A percentile compares a stretch with the other conserved stretches of the same genome.
Conservation (phyloP, 2,113 vertebrate genomes). For the Corythaixoides concolor region DNA sequence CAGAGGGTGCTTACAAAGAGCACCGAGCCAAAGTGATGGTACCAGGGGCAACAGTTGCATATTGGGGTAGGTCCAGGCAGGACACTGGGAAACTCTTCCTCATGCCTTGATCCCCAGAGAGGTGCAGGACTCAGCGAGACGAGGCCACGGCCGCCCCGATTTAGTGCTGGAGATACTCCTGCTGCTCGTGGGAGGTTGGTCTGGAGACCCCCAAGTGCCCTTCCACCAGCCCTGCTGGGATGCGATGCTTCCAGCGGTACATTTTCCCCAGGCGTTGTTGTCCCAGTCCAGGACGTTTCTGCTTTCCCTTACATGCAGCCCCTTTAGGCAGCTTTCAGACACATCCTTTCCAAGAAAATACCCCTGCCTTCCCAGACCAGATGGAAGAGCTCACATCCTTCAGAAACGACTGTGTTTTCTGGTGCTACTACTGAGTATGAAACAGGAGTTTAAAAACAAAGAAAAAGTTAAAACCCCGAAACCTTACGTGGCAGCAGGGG, state of each 20-base stretch:
- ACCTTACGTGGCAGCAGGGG: neutral
- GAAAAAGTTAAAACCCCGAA: neutral
- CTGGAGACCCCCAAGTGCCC: neutral
- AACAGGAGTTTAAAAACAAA: neutral
- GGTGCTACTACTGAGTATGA: neutral
- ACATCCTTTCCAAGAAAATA: neutral
- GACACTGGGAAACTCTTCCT: neutral
- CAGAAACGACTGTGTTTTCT: neutral
- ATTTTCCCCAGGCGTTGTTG: neutral
- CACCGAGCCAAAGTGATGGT: neutral
- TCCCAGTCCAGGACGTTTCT: neutral
- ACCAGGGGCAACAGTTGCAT: neutral
- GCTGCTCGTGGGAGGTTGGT: neutral
- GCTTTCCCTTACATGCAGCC: neutral
- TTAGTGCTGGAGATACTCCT: neutral
- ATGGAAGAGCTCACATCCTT: neutral
- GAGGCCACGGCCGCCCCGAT: accelerated
- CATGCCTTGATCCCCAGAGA: neutral
- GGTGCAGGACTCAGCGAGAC: neutral
- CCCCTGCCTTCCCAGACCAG: neutral
- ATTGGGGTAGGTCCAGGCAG: neutral
- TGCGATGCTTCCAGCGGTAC: neutral
- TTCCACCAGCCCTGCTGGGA: neutral
- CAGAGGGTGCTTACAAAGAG: neutral
- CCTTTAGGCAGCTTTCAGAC: neutral